phyloP scores from a whole-genome alignment of 2,888 invertebrate genomes.

The Trissonchulus sp. region DNA sequence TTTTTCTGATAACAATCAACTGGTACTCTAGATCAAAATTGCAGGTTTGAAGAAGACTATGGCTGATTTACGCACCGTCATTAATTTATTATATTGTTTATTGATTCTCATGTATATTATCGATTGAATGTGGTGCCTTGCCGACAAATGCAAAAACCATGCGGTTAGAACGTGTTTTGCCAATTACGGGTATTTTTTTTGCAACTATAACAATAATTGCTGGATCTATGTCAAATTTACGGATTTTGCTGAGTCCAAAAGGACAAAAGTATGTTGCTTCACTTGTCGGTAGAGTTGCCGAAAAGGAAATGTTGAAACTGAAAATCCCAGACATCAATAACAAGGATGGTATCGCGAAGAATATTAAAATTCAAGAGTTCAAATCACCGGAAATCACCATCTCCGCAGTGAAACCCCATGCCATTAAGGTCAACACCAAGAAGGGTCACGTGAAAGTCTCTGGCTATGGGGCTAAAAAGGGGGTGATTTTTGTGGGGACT shows the following conservation, averaged over 20 bases:
- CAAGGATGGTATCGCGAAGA: not conserved
- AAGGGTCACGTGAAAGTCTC: not conserved
- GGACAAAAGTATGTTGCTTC: not conserved
- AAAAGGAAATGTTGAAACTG: not conserved
- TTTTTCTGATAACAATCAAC: too few relatives aligned
- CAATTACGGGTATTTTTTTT: too few relatives aligned
- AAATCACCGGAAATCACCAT: not conserved
- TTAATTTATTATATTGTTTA: too few relatives aligned
- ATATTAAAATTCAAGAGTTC: not conserved
- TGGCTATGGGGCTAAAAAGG: not conserved
- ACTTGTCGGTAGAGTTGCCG: not conserved
- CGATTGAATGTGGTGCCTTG: too few relatives aligned
- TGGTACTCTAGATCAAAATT: too few relatives aligned
- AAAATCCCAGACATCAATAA: not conserved
- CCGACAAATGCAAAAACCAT: too few relatives aligned
- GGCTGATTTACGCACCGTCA: too few relatives aligned
- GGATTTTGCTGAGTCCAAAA: not conserved
- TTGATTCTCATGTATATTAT: too few relatives aligned
- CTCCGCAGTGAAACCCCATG: not conserved
- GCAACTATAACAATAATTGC: too few relatives aligned
- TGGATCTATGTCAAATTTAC: too few relatives aligned
- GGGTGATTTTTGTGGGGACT: not conserved
- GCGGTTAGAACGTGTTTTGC: too few relatives aligned
- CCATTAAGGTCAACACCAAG: not conserved
- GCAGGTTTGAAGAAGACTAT: too few relatives aligned